Conservation (phyloP, 2,113 vertebrate genomes). For the Paedocypris sp. region DNA sequence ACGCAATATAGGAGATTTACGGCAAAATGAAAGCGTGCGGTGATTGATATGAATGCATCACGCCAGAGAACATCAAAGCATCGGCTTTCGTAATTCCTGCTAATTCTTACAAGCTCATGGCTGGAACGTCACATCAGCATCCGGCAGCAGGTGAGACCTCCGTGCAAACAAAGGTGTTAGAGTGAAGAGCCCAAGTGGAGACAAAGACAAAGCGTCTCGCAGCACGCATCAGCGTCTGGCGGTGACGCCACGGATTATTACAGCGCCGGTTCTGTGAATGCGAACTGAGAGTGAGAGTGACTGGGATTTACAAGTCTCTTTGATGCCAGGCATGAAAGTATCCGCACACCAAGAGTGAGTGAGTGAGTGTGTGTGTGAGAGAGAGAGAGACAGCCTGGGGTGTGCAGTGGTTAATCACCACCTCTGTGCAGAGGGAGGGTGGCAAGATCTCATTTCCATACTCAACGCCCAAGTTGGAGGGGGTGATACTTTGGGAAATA, state of each 20-base stretch:
- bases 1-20: too few species aligned
- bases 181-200: neutral
- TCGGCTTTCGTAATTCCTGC: too few species aligned
- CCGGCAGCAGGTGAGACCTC: neutral
- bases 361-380: neutral
- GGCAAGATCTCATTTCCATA: slow-evolving; percentile 33
- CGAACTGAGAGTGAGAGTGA: neutral
- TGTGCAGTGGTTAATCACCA: slow-evolving; percentile 43
- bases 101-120: too few species aligned
- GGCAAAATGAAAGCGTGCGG: too few species aligned
- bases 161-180: neutral
- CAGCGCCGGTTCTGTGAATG: slow-evolving; percentile 23
- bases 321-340: slow-evolving; percentile 37
- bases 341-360: slow-evolving; percentile 20
- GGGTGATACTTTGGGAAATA: slow-evolving; percentile 25
- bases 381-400: slow-evolving; percentile 21
- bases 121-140: neutral
- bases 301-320: slow-evolving; percentile 48
- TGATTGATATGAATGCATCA: too few species aligned
- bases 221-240: slow-evolving; percentile 16
- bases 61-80: too few species aligned
- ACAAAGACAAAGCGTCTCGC: slow-evolving; percentile 31
- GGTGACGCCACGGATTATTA: slow-evolving; percentile 30
- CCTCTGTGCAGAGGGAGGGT: slow-evolving; percentile 23
- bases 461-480: slow-evolving; percentile 13